Percentiles rank a stretch among this genome's conserved stretches.
Conservation (phyloP, 92 coral and sea anemone species). For the Palythoa heliodiscus region DNA sequence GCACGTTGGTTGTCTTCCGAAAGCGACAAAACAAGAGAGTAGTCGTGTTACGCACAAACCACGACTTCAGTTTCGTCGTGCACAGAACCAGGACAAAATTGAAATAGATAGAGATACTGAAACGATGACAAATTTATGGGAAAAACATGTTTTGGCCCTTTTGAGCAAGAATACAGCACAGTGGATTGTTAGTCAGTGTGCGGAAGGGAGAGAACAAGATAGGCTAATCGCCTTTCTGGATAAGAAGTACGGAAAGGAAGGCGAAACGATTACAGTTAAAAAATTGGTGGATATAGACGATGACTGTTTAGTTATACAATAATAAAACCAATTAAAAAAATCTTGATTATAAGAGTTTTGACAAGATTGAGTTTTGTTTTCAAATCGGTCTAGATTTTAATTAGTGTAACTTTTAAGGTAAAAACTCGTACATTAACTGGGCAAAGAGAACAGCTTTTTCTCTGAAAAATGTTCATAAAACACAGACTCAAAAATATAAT, state of each 20-base stretch:
- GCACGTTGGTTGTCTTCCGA: constrained; percentile 18
- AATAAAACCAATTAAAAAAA: background rate
- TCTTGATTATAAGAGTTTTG: background rate
- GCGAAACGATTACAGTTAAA: constrained; percentile 59
- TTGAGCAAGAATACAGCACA: constrained; percentile 81
- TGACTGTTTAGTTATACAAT: constrained; percentile 60
- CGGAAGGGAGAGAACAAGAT: constrained; percentile 61
- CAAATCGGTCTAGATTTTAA: background rate
- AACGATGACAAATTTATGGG: constrained; percentile 72
- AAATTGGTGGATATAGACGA: constrained; percentile 72
- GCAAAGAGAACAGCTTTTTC: too few species aligned
- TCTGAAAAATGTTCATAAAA: too few species aligned
- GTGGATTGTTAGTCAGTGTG: constrained; percentile 83
- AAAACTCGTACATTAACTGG: too few species aligned
- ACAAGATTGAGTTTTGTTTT: background rate
- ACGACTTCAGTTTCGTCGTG: background rate
- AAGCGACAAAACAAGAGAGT: background rate
- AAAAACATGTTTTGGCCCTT: constrained; percentile 68
- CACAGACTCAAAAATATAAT: too few species aligned
- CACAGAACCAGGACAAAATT: background rate
- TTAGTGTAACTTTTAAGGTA: too few species aligned
- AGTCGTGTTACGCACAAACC: background rate
- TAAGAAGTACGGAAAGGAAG: constrained; percentile 54
- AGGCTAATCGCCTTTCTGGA: constrained; percentile 65
- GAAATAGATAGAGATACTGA: background rate